Evolutionary conservation across 1,140 invertebrate genomes (phyloP), one percentile per base, ranked within the genome.

Genomic region (Catajapyx aquilonaris): DNA sequence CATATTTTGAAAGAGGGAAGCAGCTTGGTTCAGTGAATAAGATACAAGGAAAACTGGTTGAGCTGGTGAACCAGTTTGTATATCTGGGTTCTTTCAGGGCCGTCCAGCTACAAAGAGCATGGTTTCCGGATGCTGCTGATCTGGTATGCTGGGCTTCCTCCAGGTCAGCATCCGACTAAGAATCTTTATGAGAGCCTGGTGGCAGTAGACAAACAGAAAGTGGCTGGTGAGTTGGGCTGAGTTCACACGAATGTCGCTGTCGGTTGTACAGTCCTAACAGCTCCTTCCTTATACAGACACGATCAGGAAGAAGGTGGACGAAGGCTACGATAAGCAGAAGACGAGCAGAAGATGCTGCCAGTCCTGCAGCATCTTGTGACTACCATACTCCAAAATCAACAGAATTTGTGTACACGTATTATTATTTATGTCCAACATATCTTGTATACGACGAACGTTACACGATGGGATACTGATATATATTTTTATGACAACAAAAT

Each of bases 51-150:
- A n/a, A n/a, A n/a, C n/a, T n/a, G n/a, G n/a, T n/a, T n/a, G n/a
- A n/a, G n/a, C n/a, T n/a, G n/a, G n/a, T n/a, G n/a, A n/a, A n/a
- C n/a, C n/a, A n/a, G n/a, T n/a, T n/a, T n/a, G n/a, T n/a, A n/a
- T n/a, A n/a, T n/a, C n/a, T n/a, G n/a, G n/a, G n/a, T n/a, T n/a
- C n/a, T n/a, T 2, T 17, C 52, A 76, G 74, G 74, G 45, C 59
- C 69, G 15, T 62, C 64, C n/a, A 77, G 74, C 50, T 74, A 74
- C 52, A 76, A 76, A 50, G 73, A 78, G 48, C 76, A 79, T 46
- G 70, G 73, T 25, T 76, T 66, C 47, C 57, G 75, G 28, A 65
- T 78, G 61, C 52, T 76, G 47, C 52, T 73, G 36, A 77, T 78
- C 37, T 79, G 76, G 76, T 53, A 68, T 10, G 69, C 73, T 31